Evolutionary conservation across 2,797 vertebrate species (phyloP).

Genomic region (Pitangus sulphuratus): DNA sequence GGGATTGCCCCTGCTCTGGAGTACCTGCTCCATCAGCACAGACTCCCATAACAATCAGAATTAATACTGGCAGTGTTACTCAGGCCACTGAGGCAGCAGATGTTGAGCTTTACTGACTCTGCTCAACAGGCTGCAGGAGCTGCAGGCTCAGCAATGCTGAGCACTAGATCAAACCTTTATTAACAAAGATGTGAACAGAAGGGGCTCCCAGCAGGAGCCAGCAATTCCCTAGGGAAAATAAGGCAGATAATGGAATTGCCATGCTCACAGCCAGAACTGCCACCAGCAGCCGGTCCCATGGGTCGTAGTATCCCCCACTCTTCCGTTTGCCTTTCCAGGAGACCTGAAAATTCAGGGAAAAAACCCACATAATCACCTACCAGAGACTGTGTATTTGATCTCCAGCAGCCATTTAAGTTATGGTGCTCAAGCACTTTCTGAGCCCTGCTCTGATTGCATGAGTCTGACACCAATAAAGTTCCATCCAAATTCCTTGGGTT

Average conservation of each 20-base stretch:
- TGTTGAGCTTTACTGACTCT: neutral
- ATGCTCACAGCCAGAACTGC: slow-evolving; percentile 77
- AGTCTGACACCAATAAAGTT: neutral
- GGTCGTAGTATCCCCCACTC: slow-evolving; percentile 36
- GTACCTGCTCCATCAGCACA: neutral
- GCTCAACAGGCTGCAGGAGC: neutral
- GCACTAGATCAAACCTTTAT: neutral
- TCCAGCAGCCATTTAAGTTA: neutral
- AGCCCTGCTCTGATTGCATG: neutral
- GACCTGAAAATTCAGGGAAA: slow-evolving; percentile 55
- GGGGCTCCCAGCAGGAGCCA: neutral
- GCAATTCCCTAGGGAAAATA: neutral
- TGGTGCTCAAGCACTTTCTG: neutral
- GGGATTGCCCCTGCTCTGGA: neutral
- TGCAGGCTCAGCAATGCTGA: neutral
- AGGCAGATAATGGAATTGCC: neutral
- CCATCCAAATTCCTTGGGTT: neutral
- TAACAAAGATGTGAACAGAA: neutral
- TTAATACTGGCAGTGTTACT: accelerated
- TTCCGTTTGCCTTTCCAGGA: slow-evolving; percentile 71
- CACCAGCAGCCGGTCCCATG: slow-evolving; percentile 76
- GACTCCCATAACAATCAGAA: neutral
- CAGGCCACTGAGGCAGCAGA: neutral
- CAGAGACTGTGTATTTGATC: neutral
- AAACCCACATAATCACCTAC: neutral